Evolutionary conservation across 2,888 invertebrate genomes (phyloP).

Genomic region (Thyatira batis): DNA sequence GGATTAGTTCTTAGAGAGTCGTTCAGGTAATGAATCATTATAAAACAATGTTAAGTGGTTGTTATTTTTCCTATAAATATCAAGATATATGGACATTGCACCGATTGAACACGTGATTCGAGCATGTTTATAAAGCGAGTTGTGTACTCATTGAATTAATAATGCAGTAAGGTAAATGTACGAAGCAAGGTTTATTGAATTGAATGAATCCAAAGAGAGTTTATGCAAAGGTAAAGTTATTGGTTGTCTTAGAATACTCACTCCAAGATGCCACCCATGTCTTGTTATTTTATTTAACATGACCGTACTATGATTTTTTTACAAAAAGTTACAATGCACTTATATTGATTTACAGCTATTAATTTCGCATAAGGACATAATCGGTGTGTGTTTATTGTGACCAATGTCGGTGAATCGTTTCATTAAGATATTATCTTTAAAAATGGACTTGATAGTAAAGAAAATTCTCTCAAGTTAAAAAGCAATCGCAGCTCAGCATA

Average conservation of each 20-base stretch:
- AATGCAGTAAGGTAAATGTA: constrained; percentile 8
- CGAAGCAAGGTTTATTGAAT: background rate
- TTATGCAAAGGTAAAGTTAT: background rate
- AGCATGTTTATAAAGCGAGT: constrained; percentile 18
- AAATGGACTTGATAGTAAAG: too few species aligned
- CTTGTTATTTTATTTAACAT: too few species aligned
- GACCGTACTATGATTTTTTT: too few species aligned
- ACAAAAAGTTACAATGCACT: too few species aligned
- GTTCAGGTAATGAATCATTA: background rate
- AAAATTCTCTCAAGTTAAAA: too few species aligned
- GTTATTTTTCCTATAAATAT: background rate
- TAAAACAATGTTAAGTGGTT: background rate
- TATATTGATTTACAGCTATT: too few species aligned
- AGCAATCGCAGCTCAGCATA: constrained; percentile 6
- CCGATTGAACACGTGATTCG: constrained; percentile 8
- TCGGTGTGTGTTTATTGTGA: too few species aligned
- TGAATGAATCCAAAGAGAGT: background rate
- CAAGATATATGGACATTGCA: background rate
- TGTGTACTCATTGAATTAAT: constrained; percentile 14
- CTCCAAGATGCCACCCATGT: too few species aligned
- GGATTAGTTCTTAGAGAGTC: background rate
- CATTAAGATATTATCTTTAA: too few species aligned
- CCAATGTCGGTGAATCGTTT: too few species aligned
- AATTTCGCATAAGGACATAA: too few species aligned
- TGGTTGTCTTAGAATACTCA: background rate